Percentiles rank a stretch among this genome's conserved stretches.
These are phyloP conservation scores for Lepidochitona cinerea DNA, from an alignment of 2,888 invertebrate genomes.

Conservation along the genomic window DNA sequence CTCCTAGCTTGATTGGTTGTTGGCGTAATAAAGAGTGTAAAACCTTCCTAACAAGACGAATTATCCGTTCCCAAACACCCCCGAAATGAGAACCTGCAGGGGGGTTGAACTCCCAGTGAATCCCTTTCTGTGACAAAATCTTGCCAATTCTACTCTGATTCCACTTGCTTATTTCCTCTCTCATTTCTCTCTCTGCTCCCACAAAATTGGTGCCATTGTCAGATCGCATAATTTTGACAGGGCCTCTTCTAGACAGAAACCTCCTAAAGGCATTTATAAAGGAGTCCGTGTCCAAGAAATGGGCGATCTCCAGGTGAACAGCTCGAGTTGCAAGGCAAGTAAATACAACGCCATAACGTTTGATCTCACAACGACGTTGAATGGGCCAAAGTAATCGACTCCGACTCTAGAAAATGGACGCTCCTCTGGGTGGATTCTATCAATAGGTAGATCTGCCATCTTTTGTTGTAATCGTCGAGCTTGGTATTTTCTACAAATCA, in stretches of 20 bases:
- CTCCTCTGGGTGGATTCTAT: constrained; percentile 9
- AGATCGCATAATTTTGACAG: not conserved
- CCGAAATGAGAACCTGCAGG: constrained; percentile 29
- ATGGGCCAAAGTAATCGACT: constrained; percentile 27
- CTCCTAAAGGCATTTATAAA: constrained; percentile 24
- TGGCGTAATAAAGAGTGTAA: constrained; percentile 15
- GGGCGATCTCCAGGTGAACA: constrained; percentile 23
- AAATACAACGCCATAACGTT: constrained; percentile 31
- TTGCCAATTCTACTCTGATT: constrained; percentile 18
- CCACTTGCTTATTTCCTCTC: constrained; percentile 23
- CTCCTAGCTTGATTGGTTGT: constrained; percentile 19
- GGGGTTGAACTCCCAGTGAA: constrained; percentile 32
- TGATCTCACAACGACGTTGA: constrained; percentile 14
- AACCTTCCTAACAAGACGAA: constrained; percentile 23
- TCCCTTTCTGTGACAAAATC: constrained; percentile 14
- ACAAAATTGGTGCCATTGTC: constrained; percentile 32
- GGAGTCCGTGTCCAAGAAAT: constrained; percentile 16
- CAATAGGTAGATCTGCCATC: not conserved
- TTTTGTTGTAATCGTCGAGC: not conserved
- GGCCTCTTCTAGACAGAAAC: constrained; percentile 23
- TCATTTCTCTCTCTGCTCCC: constrained; percentile 29
- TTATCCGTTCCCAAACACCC: constrained; percentile 34
- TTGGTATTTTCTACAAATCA: not conserved
- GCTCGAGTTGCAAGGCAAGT: constrained; percentile 24
- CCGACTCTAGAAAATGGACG: constrained; percentile 19